Evolutionary conservation across 92 coral and sea anemone genomes (phyloP), one percentile per base, ranked within the genome.

Genomic region (Phymanthus crucifer): DNA sequence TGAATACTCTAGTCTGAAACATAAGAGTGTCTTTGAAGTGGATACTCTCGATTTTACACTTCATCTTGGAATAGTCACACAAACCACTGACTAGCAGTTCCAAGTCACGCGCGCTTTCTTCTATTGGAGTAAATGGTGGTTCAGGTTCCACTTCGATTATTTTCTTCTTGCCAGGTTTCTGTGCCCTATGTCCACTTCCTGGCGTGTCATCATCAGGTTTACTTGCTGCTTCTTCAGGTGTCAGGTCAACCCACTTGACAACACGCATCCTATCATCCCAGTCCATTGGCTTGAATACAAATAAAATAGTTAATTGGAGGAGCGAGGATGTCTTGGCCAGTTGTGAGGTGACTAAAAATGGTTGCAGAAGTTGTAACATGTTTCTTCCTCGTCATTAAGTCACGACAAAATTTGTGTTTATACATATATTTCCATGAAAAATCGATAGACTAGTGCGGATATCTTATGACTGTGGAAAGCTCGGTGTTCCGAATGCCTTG

Each of bases 221-320:
- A 16, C 84, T 43, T 27, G 86, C 48, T n/a, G 83, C 78, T 31
- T 79, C 86, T 48, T 83, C 85, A 21, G 71, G 66, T 32, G 78
- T 31, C 65, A 84, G 69, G 73, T 96, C 98, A 12, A 96, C 78
- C 99, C 99, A 96, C 84, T 94, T 94, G 1, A 96, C 99, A 6
- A 94, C 85, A 43, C 99, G 93, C 91, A 93, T 94, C 52, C 99
- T 96, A 72, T 96, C 99, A 83, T 96, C 99, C 99, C 99, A 96
- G 84, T 96, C 99, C 29, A 96, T 72, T 40, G 99, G 97, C 99
- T 95, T 61, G 14, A 77, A 31, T 34, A 50, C 7, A 43, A 43
- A 7, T 50, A 54, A 19, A 54, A 54, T 21, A 9, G 27, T 3
- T 16, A 54, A 54, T 54, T 54, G 6, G 64, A 43, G 18, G 14